Conservation (phyloP, 2,888 invertebrate genomes). For the Marronus borbonicus region DNA sequence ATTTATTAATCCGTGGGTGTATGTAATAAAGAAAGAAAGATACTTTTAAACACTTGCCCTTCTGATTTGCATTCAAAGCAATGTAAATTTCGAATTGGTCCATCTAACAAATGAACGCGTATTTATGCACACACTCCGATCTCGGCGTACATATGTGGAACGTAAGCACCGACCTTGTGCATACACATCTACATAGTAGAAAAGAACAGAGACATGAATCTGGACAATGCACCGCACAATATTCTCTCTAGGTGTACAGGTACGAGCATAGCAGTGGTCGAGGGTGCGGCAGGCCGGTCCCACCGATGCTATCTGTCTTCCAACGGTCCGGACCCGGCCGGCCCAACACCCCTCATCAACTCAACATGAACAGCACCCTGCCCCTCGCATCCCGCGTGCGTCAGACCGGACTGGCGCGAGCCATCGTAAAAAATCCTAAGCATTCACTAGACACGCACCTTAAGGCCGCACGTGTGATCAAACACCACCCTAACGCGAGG, state of each 20-base stretch:
- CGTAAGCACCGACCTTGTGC: slow-evolving; percentile 42
- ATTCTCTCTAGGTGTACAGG: slow-evolving; percentile 58
- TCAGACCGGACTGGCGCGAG: slow-evolving; percentile 60
- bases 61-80: background rate
- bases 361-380: slow-evolving; percentile 48
- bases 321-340: slow-evolving; percentile 60
- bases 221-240: slow-evolving; percentile 60
- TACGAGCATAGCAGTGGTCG: slow-evolving; percentile 57
- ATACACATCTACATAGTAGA: slow-evolving; percentile 43
- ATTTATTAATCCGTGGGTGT: too few species aligned
- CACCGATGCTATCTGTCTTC: slow-evolving; percentile 65
- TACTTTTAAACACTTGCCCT: too few species aligned
- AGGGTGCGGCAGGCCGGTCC: slow-evolving; percentile 65
- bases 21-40: too few species aligned
- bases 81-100: background rate
- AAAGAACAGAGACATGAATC: slow-evolving; percentile 59
- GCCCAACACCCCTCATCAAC: slow-evolving; percentile 63
- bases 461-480: slow-evolving; percentile 63
- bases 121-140: slow-evolving; percentile 10
- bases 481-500: slow-evolving; percentile 60
- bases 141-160: slow-evolving; percentile 10
- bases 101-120: background rate
- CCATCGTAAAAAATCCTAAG: slow-evolving; percentile 63
- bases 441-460: slow-evolving; percentile 63
- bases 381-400: slow-evolving; percentile 38